These are phyloP conservation scores for Larimichthys polyactis DNA, from an alignment of 2,113 vertebrate species.

Conservation along the genomic window DNA sequence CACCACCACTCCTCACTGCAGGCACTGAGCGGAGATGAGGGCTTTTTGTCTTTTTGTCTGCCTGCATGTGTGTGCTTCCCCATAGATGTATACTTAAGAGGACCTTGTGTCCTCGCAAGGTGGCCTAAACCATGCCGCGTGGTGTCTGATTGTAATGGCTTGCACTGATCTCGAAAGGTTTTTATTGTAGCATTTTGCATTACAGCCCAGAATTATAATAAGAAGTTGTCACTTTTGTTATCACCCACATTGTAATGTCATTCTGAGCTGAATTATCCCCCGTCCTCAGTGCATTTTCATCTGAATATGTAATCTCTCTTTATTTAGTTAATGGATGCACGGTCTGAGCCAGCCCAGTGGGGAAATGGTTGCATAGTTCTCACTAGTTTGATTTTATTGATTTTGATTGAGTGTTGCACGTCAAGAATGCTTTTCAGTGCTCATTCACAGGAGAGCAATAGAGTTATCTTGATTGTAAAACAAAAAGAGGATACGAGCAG, in stretches of 20 bases:
- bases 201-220: constrained; percentile 19
- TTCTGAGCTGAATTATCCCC: constrained; percentile 28
- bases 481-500: constrained; percentile 5
- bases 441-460: constrained; percentile 47
- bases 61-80: constrained; percentile 43
- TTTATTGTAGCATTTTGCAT: constrained; percentile 35
- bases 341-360: constrained; percentile 15
- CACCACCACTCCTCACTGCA: constrained; percentile 85
- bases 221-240: constrained; percentile 50
- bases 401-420: constrained; percentile 53
- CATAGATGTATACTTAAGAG: constrained; percentile 15
- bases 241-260: constrained; percentile 54
- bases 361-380: constrained; percentile 11
- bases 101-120: constrained; percentile 39
- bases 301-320: constrained; percentile 53
- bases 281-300: constrained; percentile 31
- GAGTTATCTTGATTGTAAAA: constrained; percentile 37
- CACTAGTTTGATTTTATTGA: constrained; percentile 49
- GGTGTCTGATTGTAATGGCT: not conserved
- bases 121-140: constrained; percentile 3
- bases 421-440: constrained; percentile 17
- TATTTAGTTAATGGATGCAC: constrained; percentile 45
- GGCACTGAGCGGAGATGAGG: constrained; percentile 81
- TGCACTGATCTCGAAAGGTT: constrained; percentile 2
- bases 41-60: constrained; percentile 74